Percentiles rank a stretch among this genome's conserved stretches.
These are phyloP conservation scores for Neuroterus valhalla DNA, from an alignment of 1,140 invertebrate genomes.

Conservation along the genomic window DNA sequence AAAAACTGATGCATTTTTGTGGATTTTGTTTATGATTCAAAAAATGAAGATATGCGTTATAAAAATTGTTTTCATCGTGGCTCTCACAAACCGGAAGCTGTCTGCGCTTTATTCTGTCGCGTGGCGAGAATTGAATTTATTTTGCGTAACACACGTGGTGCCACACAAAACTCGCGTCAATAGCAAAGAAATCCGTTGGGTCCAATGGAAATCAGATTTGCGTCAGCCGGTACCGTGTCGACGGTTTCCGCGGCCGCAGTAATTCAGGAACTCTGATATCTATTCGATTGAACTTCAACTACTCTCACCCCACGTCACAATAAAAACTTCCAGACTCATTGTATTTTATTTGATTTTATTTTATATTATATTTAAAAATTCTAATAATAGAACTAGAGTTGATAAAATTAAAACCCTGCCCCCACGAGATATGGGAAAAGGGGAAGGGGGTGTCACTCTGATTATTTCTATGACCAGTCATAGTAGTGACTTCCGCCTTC, in stretches of 20 bases:
- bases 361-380: not conserved
- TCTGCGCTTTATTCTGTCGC: not conserved
- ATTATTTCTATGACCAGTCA: too few relatives aligned
- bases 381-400: too few relatives aligned
- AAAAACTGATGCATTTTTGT: too few relatives aligned
- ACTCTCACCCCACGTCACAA: not conserved
- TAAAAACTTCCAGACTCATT: conserved; percentile 1
- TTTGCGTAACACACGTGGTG: conserved; percentile 41
- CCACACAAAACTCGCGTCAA: conserved; percentile 35
- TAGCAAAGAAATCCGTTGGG: conserved; percentile 26
- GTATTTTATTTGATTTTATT: not conserved
- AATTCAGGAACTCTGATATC: conserved; percentile 35
- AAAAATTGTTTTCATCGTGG: not conserved
- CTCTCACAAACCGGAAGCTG: too few relatives aligned
- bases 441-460: too few relatives aligned
- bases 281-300: conserved; percentile 24
- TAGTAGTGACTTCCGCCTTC: too few relatives aligned
- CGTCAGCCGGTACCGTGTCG: conserved; percentile 45
- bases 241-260: conserved; percentile 7
- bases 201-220: conserved; percentile 48
- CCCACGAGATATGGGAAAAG: too few relatives aligned
- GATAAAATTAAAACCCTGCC: too few relatives aligned
- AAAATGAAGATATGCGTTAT: not conserved
- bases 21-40: not conserved
- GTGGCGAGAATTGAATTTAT: conserved; percentile 38